Percentiles rank a stretch among this genome's conserved stretches.
These are phyloP conservation scores for Notolepis coatsorum DNA, from an alignment of 2,797 vertebrate species.

Conservation along the genomic window DNA sequence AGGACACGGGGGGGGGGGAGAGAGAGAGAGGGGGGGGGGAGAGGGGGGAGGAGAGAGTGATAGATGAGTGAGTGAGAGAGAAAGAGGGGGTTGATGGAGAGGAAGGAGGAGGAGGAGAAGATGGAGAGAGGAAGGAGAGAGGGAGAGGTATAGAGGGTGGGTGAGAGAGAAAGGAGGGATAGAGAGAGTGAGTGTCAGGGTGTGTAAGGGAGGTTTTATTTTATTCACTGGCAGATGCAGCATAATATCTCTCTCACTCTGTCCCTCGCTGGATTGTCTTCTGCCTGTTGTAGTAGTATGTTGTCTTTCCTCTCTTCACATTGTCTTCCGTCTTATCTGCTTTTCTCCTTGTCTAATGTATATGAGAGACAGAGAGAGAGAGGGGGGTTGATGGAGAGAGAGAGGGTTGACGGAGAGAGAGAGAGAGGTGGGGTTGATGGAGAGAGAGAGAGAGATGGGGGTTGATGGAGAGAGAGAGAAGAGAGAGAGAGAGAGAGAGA, in stretches of 20 bases:
- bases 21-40: not conserved
- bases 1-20: constrained; percentile 37
- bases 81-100: constrained; percentile 11
- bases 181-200: constrained; percentile 6
- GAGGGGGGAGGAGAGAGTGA: not conserved
- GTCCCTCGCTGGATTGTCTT: too few species aligned
- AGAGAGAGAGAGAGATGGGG: not conserved
- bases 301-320: too few species aligned
- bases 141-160: too few species aligned
- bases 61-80: not conserved
- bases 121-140: not conserved
- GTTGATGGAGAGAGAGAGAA: not conserved
- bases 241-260: constrained; percentile 10
- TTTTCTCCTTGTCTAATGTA: constrained; percentile 9
- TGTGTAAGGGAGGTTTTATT: constrained; percentile 9
- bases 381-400: constrained; percentile 16
- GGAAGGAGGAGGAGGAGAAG: constrained; percentile 5
- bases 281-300: too few species aligned
- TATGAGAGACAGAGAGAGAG: constrained; percentile 35
- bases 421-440: not conserved
- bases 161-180: too few species aligned
- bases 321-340: too few species aligned
- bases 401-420: not conserved
- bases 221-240: constrained; percentile 49
- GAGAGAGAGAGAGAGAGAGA: not conserved